phyloP scores from a whole-genome alignment of 2,888 invertebrate genomes.

The Dyspetes luteomarginatus region DNA sequence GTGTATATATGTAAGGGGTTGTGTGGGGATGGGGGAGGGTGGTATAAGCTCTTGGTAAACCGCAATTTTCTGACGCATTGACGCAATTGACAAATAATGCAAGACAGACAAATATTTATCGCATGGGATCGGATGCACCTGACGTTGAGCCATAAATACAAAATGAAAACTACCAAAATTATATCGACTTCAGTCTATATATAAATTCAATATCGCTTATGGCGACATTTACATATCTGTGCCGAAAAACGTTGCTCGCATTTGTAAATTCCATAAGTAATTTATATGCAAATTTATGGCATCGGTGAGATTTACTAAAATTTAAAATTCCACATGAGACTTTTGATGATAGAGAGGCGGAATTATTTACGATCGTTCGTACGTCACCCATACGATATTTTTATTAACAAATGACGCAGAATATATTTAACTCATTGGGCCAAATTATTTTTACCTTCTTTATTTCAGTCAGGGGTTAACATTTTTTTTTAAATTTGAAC shows the following conservation, averaged over 20 bases:
- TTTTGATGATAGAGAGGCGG: too few species aligned
- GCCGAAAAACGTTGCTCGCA: not conserved
- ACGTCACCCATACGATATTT: too few species aligned
- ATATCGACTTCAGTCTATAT: not conserved
- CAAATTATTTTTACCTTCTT: too few species aligned
- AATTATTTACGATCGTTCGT: not conserved
- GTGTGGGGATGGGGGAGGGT: too few species aligned
- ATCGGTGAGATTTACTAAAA: too few species aligned
- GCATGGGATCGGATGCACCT: not conserved
- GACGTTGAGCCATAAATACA: not conserved
- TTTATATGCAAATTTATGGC: not conserved
- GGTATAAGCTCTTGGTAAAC: conserved; percentile 10
- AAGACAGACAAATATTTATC: conserved; percentile 21
- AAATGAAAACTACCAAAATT: not conserved
- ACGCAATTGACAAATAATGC: conserved; percentile 9
- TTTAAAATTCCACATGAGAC: too few species aligned
- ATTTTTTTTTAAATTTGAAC: too few species aligned
- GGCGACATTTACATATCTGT: not conserved
- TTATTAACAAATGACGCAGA: too few species aligned
- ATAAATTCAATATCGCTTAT: not conserved
- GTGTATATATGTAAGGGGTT: too few species aligned
- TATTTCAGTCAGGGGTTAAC: too few species aligned
- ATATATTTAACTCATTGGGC: too few species aligned
- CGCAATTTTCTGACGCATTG: conserved; percentile 38
- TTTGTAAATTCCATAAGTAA: not conserved